Percentiles rank a stretch among this genome's conserved stretches.
These are phyloP conservation scores for Tretioscincus oriximinensis DNA, from an alignment of 2,113 vertebrate species.

Conservation along the genomic window DNA sequence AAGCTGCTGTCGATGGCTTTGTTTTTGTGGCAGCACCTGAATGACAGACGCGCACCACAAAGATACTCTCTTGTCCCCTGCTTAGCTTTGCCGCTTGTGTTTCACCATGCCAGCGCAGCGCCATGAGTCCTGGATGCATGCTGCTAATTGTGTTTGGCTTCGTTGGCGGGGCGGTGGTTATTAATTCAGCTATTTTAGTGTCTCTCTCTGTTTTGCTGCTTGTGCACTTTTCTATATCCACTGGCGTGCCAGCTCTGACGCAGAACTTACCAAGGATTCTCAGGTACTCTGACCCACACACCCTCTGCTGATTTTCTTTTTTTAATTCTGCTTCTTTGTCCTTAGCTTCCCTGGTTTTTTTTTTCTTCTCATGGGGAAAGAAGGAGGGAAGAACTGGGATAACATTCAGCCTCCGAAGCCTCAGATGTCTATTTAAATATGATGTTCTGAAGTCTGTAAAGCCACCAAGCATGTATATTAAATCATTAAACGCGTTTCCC, in stretches of 20 bases:
- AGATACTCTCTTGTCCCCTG: constrained; percentile 68
- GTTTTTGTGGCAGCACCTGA: constrained; percentile 79
- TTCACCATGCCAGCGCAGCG: constrained; percentile 87
- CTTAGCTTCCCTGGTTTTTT: neutral
- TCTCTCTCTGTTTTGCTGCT: constrained; percentile 97
- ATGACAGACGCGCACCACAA: constrained; percentile 75
- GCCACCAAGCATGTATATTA: neutral
- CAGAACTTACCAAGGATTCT: constrained; percentile 87
- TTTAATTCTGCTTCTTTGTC: neutral
- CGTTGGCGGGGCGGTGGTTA: constrained; percentile 97
- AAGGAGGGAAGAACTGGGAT: constrained; percentile 41
- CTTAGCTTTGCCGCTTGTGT: constrained; percentile 70
- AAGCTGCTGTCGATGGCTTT: constrained; percentile 80
- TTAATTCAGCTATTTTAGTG: constrained; percentile 96
- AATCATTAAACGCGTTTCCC: neutral
- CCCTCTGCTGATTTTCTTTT: neutral
- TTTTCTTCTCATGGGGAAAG: constrained; percentile 2
- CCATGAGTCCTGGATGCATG: constrained; percentile 98
- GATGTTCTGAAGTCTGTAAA: neutral
- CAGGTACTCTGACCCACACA: constrained; percentile 80
- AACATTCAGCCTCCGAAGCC: neutral
- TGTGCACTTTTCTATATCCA: constrained; percentile 96
- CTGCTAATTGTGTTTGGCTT: constrained; percentile 99
- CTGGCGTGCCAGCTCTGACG: constrained; percentile 89
- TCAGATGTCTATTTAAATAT: neutral